A percentile compares a stretch with the other conserved stretches of the same genome.
phyloP scores from a whole-genome alignment of 1,140 invertebrate genomes.

The Centruroides vittatus region DNA sequence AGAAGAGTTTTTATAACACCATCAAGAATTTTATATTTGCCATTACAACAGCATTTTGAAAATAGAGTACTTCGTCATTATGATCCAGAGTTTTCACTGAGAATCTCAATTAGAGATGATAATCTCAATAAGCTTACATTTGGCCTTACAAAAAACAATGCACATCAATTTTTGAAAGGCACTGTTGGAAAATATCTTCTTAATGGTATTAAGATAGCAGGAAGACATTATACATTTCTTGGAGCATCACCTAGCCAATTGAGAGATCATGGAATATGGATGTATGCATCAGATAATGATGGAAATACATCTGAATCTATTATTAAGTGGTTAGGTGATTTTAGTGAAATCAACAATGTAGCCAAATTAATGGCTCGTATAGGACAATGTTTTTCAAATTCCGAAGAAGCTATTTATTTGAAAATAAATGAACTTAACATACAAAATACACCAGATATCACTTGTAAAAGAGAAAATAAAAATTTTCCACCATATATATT shows the following conservation, averaged over 20 bases:
- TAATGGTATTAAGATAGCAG: conserved; percentile 14
- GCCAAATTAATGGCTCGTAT: conserved; percentile 25
- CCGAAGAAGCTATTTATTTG: conserved; percentile 50
- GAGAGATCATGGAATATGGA: conserved; percentile 24
- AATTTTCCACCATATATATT: conserved; percentile 16
- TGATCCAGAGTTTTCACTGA: conserved; percentile 7
- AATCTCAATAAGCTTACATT: conserved; percentile 10
- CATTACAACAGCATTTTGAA: conserved; percentile 10
- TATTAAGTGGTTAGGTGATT: conserved; percentile 21
- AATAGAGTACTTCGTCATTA: conserved; percentile 13
- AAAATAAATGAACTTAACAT: conserved; percentile 42
- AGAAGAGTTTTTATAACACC: conserved; percentile 14
- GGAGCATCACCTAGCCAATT: conserved; percentile 23
- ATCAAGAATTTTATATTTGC: conserved; percentile 2
- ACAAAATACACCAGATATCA: conserved; percentile 4
- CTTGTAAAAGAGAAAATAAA: neutral
- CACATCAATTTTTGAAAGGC: conserved; percentile 1
- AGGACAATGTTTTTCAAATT: conserved; percentile 41
- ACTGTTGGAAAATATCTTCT: conserved; percentile 3
- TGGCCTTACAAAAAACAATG: neutral
- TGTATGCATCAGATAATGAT: conserved; percentile 20
- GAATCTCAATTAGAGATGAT: conserved; percentile 14
- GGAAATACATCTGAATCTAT: conserved; percentile 13
- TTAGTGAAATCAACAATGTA: conserved; percentile 20
- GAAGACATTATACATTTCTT: conserved; percentile 21